Conservation (phyloP, 2,888 invertebrate genomes). For the Euproctis similis region DNA sequence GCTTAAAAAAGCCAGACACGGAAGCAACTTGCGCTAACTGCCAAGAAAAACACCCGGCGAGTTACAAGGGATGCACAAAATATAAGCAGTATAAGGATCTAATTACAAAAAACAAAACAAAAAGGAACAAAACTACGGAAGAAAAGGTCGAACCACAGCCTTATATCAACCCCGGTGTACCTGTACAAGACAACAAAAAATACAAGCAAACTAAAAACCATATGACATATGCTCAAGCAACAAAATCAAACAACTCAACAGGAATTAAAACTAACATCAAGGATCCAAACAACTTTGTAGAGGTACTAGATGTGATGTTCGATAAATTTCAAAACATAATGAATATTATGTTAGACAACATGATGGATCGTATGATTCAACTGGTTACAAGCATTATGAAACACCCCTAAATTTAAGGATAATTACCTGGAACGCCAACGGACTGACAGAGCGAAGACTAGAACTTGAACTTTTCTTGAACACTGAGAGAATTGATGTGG, state of each 20-base stretch:
- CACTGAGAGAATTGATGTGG: slow-evolving; percentile 1
- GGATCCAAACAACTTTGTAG: background rate
- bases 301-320: slow-evolving; percentile 1
- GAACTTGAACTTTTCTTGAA: slow-evolving; percentile 3
- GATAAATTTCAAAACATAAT: slow-evolving; percentile 4
- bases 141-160: background rate
- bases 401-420: slow-evolving; percentile 4
- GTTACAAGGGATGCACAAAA: slow-evolving; percentile 4
- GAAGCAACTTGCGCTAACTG: slow-evolving; percentile 4
- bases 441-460: slow-evolving; percentile 2
- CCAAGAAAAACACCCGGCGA: slow-evolving; percentile 3
- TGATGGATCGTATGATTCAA: slow-evolving; percentile 1
- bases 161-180: background rate
- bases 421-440: slow-evolving; percentile 4
- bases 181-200: background rate
- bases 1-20: slow-evolving; percentile 2
- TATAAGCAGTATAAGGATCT: slow-evolving; percentile 2
- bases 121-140: background rate
- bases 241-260: background rate
- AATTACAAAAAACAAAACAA: slow-evolving; percentile 1
- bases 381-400: background rate
- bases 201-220: background rate
- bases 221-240: background rate
- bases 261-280: background rate
- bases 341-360: slow-evolving; percentile 4